Percentiles rank a stretch among this genome's conserved stretches.
phyloP scores from a whole-genome alignment of 1,140 invertebrate species.

The Hyposmocoma kahamanoa region DNA sequence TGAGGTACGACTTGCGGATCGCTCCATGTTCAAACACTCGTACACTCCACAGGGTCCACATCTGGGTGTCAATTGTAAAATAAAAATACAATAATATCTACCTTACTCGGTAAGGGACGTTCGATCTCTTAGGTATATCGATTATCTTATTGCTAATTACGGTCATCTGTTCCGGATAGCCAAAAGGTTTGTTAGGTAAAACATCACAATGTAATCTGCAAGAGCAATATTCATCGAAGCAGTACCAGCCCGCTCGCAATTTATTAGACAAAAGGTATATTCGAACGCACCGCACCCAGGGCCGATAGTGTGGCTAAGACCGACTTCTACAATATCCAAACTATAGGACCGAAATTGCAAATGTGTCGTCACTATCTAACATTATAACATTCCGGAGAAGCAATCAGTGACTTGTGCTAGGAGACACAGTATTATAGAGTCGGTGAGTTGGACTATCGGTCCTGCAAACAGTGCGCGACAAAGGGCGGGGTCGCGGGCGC shows the following conservation, averaged over 20 bases:
- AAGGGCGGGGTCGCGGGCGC: no score
- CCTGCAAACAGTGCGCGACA: no score
- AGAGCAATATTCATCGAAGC: constrained; percentile 52
- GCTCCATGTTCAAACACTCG: constrained; percentile 8
- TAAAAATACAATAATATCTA: constrained; percentile 66
- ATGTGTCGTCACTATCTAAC: no score
- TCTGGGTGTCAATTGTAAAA: constrained; percentile 64
- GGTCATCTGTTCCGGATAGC: constrained; percentile 55
- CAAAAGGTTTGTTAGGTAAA: constrained; percentile 36
- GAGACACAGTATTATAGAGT: neutral
- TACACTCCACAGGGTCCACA: constrained; percentile 33
- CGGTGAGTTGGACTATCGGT: no score
- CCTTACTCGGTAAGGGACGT: constrained; percentile 73
- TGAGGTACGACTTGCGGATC: constrained; percentile 5
- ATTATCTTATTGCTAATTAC: constrained; percentile 69
- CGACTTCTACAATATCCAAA: no score
- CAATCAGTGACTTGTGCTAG: neutral
- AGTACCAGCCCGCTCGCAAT: constrained; percentile 55
- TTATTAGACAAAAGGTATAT: constrained; percentile 17
- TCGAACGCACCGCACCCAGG: no score
- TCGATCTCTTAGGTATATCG: constrained; percentile 69
- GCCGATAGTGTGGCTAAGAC: no score
- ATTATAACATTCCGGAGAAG: no score
- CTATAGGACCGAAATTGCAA: no score
- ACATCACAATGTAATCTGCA: constrained; percentile 38